Evolutionary conservation across 2,888 invertebrate species (phyloP), one percentile per base, ranked within the genome.

Genomic region (Diadegma fenestrale): DNA sequence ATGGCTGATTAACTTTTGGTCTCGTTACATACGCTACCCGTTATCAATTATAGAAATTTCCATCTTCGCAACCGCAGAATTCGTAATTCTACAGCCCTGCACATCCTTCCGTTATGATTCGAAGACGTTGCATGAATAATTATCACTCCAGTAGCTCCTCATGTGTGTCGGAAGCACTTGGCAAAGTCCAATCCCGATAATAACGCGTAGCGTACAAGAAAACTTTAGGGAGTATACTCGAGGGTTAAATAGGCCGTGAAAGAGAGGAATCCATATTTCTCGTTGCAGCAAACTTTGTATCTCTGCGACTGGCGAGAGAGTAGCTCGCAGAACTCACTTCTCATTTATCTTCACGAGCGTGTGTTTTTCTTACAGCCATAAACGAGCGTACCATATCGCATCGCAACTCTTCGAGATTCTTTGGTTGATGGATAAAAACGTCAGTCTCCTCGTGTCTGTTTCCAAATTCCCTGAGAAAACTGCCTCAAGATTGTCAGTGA

Each of bases 181-280:
- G 6, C 30, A n/a, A 58, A 69, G 58, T 58, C 58, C 58, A 30
- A 58, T 14, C 30, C 14, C 26, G 54, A 43, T 64, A 69, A 43
- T 64, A 69, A 58, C 41, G 54, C 41, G 72, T 58, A 58, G 19
- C 17, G 26, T 64, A 64, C 22, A 33, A 22, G 37, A 66, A 54
- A 66, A 41, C 51, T 77, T 77, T 51, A 8, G 66, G 37, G 41
- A 30, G 75, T 33, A 26, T 75, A 37, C 75, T 80, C 51, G 51
- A 54, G 33, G 51, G 61, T 72, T 51, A 51, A 76, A 76, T 37
- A 64, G 76, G 76, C 64, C 22, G 64, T 68, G 43, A 77, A 61
- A 51, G 68, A 69, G 58, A 68, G 66, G 45, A 80, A 77, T 84
- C 76, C 80, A 77, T 81, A 84, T 77, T 84, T 77, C 81, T 66